Percentiles rank a stretch among this genome's conserved stretches.
Evolutionary conservation across 2,888 invertebrate genomes (phyloP).

Genomic region (Macrosiphum euphorbiae): DNA sequence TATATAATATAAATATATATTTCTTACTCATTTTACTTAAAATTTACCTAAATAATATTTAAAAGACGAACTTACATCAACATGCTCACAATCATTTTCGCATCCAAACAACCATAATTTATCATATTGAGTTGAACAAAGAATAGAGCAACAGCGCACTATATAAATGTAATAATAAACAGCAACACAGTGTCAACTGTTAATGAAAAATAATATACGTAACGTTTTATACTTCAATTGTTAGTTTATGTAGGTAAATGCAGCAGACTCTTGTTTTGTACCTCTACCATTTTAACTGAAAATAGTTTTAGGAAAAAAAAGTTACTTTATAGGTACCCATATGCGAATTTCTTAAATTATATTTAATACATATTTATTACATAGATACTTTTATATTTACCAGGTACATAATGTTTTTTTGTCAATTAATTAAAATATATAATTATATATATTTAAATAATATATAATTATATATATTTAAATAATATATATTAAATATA

Average conservation of each 20-base stretch:
- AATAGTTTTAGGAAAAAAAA: not conserved
- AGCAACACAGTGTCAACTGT: not conserved
- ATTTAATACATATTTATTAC: not conserved
- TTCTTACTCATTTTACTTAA: not conserved
- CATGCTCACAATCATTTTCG: not conserved
- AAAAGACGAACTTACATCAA: not conserved
- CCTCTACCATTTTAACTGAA: not conserved
- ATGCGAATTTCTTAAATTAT: not conserved
- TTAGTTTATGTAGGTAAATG: not conserved
- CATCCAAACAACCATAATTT: not conserved
- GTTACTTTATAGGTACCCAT: not conserved
- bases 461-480: no score
- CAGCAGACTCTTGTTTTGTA: not conserved
- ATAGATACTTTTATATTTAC: no score
- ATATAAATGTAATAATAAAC: not conserved
- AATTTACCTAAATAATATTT: not conserved
- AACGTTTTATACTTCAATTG: not conserved
- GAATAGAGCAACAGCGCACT: not conserved
- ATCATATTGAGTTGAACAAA: not conserved
- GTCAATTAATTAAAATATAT: no score
- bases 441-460: no score
- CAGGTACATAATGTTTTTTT: no score
- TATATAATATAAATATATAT: not conserved
- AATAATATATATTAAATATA: no score
- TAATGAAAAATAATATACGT: not conserved